phyloP scores from a whole-genome alignment of 1,140 invertebrate species.

The Drosophila mayri region DNA sequence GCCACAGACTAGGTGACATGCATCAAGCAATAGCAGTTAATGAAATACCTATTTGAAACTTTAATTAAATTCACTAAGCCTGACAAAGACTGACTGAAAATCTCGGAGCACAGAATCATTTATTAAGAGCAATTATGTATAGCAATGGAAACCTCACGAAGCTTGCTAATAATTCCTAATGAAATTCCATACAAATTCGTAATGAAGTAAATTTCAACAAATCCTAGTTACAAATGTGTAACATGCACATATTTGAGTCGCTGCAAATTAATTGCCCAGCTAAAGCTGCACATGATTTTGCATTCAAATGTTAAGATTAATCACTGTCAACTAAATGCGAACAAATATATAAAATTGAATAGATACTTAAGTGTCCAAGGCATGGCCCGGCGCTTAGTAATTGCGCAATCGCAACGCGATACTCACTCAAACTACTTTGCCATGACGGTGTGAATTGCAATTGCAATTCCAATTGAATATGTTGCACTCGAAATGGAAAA shows the following conservation, averaged over 20 bases:
- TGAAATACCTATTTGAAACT: constrained; percentile 17
- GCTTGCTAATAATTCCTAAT: neutral
- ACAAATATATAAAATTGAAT: constrained; percentile 57
- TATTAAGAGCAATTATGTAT: neutral
- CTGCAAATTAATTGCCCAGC: constrained; percentile 52
- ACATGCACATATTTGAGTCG: constrained; percentile 38
- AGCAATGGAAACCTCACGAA: neutral
- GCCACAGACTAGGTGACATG: constrained; percentile 1
- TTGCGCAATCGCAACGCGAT: constrained; percentile 66
- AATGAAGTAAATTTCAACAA: neutral
- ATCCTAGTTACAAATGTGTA: constrained; percentile 12
- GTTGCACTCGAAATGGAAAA: constrained; percentile 30
- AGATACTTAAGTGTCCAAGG: constrained; percentile 72
- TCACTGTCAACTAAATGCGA: constrained; percentile 76
- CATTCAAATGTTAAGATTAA: constrained; percentile 76
- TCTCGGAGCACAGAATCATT: neutral
- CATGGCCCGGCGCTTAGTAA: constrained; percentile 70
- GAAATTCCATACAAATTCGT: constrained; percentile 1
- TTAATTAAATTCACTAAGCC: constrained; percentile 12
- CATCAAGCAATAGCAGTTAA: constrained; percentile 7
- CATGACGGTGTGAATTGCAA: constrained; percentile 69
- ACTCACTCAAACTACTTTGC: constrained; percentile 64
- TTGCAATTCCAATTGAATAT: constrained; percentile 52
- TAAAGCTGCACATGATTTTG: constrained; percentile 48
- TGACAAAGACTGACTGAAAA: neutral